Percentiles rank a stretch among this genome's conserved stretches.
These are phyloP conservation scores for Rhodeus uyekii DNA, from an alignment of 2,797 vertebrate genomes.

Conservation along the genomic window DNA sequence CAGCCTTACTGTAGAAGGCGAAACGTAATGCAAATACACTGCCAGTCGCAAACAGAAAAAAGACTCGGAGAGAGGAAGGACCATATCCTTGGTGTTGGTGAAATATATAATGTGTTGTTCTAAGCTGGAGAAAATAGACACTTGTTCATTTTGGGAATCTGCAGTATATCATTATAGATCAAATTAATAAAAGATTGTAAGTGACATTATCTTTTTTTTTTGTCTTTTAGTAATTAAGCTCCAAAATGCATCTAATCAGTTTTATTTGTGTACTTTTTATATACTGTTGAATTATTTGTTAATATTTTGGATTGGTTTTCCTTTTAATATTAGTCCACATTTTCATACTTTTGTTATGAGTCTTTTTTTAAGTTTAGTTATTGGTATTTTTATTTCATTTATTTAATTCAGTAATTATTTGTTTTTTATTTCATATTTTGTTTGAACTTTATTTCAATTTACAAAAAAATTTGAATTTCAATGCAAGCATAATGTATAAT, in stretches of 20 bases:
- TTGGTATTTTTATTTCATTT: too few relatives aligned
- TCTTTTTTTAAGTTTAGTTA: too few relatives aligned
- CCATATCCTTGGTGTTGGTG: conserved; percentile 12
- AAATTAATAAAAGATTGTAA: neutral
- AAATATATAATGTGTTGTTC: conserved; percentile 19
- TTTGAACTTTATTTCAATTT: too few relatives aligned
- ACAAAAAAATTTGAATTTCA: too few relatives aligned
- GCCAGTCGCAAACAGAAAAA: neutral
- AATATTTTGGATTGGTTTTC: neutral
- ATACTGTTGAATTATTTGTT: neutral
- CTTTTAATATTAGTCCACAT: neutral
- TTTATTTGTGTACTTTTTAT: neutral
- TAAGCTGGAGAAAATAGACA: conserved; percentile 1
- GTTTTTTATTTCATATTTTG: too few relatives aligned
- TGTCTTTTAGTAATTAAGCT: neutral
- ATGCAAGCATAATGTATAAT: too few relatives aligned
- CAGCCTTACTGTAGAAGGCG: neutral
- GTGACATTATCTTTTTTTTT: neutral
- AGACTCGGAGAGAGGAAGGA: neutral
- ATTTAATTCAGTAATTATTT: too few relatives aligned
- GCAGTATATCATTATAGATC: neutral
- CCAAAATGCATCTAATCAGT: neutral
- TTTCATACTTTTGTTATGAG: too few relatives aligned
- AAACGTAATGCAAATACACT: conserved; percentile 10
- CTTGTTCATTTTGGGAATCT: neutral